Evolutionary conservation across 2,888 invertebrate genomes (phyloP).

Genomic region (Caenorhabditis sinica): DNA sequence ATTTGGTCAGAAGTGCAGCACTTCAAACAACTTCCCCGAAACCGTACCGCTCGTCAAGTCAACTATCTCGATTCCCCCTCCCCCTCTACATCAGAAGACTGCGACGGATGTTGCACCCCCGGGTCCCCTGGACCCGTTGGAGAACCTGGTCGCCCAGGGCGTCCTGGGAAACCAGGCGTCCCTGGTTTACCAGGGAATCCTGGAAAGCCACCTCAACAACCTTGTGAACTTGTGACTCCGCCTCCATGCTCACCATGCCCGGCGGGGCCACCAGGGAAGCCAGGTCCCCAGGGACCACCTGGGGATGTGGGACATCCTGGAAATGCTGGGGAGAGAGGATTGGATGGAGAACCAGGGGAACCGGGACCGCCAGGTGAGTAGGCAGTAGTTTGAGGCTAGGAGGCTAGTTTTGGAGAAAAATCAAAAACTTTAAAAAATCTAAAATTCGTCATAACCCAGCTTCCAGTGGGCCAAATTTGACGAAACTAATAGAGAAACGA

Average conservation of each 20-base stretch:
- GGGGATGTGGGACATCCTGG: constrained; percentile 65
- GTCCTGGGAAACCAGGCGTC: constrained; percentile 65
- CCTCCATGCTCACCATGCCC: constrained; percentile 68
- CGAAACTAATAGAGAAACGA: too few species aligned
- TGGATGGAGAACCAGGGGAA: constrained; percentile 61
- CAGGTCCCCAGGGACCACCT: constrained; percentile 65
- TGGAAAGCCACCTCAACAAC: constrained; percentile 65
- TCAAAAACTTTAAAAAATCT: too few species aligned
- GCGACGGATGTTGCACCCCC: constrained; percentile 54
- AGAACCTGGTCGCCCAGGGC: constrained; percentile 63
- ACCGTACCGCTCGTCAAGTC: constrained; percentile 55
- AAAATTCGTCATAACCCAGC: too few species aligned
- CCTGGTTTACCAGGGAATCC: constrained; percentile 68
- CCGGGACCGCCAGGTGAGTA: constrained; percentile 57
- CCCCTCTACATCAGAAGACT: constrained; percentile 15
- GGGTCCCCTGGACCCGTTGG: constrained; percentile 60
- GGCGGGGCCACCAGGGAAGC: constrained; percentile 61
- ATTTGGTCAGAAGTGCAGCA: constrained; percentile 60
- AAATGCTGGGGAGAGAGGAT: constrained; percentile 51
- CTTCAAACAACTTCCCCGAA: constrained; percentile 51
- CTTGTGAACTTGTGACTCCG: constrained; percentile 64
- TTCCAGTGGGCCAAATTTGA: too few species aligned
- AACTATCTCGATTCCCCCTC: constrained; percentile 24
- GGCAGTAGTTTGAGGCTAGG: too few species aligned
- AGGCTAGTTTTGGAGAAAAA: too few species aligned